Evolutionary conservation across 2,888 invertebrate genomes (phyloP).

Genomic region (Volucella zonaria): DNA sequence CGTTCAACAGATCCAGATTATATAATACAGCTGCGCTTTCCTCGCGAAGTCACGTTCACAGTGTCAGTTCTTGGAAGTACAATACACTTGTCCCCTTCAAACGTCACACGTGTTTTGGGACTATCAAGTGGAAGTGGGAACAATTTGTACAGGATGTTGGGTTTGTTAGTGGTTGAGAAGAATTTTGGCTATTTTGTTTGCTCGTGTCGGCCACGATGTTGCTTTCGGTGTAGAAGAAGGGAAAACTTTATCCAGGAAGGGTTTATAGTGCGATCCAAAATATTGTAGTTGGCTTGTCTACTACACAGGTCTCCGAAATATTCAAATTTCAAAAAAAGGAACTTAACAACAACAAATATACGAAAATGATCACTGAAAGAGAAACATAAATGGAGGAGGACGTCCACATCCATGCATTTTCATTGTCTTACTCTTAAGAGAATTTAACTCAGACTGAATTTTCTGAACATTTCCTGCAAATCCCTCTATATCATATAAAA

Average conservation of each 20-base stretch:
- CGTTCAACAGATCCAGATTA: background rate
- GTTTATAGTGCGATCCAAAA: too few species aligned
- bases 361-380: too few species aligned
- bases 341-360: too few species aligned
- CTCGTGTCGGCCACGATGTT: too few species aligned
- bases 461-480: conserved; percentile 14
- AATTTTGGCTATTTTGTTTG: too few species aligned
- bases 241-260: too few species aligned
- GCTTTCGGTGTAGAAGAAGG: too few species aligned
- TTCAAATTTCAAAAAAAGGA: too few species aligned
- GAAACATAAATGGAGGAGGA: too few species aligned
- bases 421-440: conserved; percentile 20
- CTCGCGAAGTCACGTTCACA: conserved; percentile 9
- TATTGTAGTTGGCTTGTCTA: too few species aligned
- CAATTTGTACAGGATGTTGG: conserved; percentile 1
- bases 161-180: too few species aligned
- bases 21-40: conserved; percentile 19
- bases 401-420: background rate
- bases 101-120: conserved; percentile 3
- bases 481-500: conserved; percentile 6
- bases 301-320: too few species aligned
- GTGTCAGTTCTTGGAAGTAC: background rate
- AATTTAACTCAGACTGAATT: conserved; percentile 11
- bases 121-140: conserved; percentile 19
- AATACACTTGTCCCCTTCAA: conserved; percentile 4